phyloP scores from a whole-genome alignment of 2,113 vertebrate species.

The Psettodes erumei region DNA sequence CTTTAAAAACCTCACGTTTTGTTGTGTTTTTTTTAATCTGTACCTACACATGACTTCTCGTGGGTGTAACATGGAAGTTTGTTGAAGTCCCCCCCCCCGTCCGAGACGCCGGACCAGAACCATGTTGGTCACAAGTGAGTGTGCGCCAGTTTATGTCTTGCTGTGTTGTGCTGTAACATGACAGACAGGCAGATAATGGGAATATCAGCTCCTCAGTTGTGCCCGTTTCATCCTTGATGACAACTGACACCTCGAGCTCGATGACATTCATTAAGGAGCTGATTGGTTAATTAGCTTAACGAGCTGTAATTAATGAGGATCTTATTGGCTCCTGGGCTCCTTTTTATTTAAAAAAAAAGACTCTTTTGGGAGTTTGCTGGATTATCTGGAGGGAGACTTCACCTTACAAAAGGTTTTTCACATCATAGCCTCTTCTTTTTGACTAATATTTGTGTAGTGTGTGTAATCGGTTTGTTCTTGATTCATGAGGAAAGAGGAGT shows the following conservation, averaged over 20 bases:
- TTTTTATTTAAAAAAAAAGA: too few species aligned
- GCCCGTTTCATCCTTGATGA: constrained; percentile 22
- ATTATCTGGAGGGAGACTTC: background rate
- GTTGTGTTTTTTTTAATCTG: background rate
- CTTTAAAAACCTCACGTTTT: background rate
- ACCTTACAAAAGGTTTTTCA: too few species aligned
- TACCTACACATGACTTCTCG: background rate
- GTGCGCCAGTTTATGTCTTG: background rate
- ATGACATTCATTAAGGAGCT: constrained; percentile 41
- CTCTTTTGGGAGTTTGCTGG: background rate
- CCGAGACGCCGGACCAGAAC: constrained; percentile 16
- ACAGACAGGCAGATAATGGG: constrained; percentile 21
- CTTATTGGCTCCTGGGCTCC: constrained; percentile 23
- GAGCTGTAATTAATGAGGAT: constrained; percentile 29
- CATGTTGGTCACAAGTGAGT: constrained; percentile 85
- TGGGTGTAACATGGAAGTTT: constrained; percentile 40
- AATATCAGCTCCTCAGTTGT: background rate
- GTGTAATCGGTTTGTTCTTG: background rate
- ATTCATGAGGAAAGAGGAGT: constrained; percentile 33
- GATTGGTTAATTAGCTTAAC: constrained; percentile 50
- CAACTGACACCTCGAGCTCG: constrained; percentile 28
- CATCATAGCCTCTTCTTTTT: background rate
- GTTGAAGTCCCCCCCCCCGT: constrained; percentile 33
- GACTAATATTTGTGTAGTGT: background rate
- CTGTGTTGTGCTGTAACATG: too few species aligned